These are phyloP conservation scores for Chironomus tentans DNA, from an alignment of 2,888 invertebrate genomes.

Conservation along the genomic window DNA sequence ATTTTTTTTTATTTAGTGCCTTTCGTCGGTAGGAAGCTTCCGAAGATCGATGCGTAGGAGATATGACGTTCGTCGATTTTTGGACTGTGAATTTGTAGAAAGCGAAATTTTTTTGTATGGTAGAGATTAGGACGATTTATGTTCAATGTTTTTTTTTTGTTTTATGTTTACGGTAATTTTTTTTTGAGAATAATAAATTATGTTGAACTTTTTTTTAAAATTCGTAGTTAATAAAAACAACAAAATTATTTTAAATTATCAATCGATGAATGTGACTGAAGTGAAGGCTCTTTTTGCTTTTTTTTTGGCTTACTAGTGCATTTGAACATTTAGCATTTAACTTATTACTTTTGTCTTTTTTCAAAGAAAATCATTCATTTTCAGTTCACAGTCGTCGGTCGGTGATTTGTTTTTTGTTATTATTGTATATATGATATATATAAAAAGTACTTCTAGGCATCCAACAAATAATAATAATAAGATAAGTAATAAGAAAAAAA, in stretches of 20 bases:
- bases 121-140: constrained; percentile 3
- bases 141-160: background rate
- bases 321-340: background rate
- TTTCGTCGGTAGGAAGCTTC: background rate
- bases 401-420: background rate
- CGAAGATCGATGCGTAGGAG: constrained; percentile 4
- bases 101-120: constrained; percentile 21
- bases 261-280: constrained; percentile 23
- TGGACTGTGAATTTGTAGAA: constrained; percentile 22
- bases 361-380: background rate
- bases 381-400: constrained; percentile 25
- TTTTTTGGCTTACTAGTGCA: background rate
- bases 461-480: background rate
- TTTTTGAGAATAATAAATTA: background rate
- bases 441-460: background rate
- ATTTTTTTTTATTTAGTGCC: constrained; percentile 16
- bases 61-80: background rate
- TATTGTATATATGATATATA: background rate
- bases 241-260: background rate
- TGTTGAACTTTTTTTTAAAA: background rate
- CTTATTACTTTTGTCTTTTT: background rate
- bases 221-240: constrained; percentile 20
- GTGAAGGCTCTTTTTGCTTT: background rate
- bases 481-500: too few species aligned
- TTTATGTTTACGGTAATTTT: too few species aligned